Evolutionary conservation across 2,113 vertebrate genomes (phyloP), one percentile per base, ranked within the genome.

Genomic region (Python bivittatus): DNA sequence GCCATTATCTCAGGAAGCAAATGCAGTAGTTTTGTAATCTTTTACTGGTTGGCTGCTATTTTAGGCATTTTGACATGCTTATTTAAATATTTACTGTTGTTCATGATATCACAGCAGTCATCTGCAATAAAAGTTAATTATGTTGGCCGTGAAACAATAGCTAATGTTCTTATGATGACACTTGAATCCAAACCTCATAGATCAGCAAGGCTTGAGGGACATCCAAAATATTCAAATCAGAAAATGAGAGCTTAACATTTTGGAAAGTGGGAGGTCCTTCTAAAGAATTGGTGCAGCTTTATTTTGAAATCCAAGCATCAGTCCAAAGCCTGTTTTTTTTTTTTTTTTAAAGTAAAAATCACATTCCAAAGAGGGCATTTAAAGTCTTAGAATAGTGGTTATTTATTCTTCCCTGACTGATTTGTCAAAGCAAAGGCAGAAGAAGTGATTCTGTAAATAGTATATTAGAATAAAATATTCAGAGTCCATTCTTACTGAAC

Each of bases 61-160:
- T 52, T 23, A 29, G n/a, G 27, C 94, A 94, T 94, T 56, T 4
- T 57, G 91, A 90, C 58, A 87, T 88, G 4, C 94, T 94, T 91
- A 54, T 92, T 95, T 93, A 88, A 94, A 91, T 96, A 92, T 94
- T 95, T 92, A 29, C 86, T 85, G 84, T 85, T 89, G 88, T 83
- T 94, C 93, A 89, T 38, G 91, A 93, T 92, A 94, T 95, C 84
- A 94, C 57, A 90, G 60, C 87, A 93, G 79, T 93, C 93, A 93
- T 94, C 96, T 93, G 84, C 88, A 92, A 68, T 89, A 94, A 94
- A 89, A 94, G 94, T 96, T 95, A 94, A 95, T 95, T 93, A 91
- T 92, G 94, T 90, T 68, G 86, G 93, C 89, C 88, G 92, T 88
- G 93, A 83, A 93, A 89, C 15, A 90, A 95, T 48, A 87, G 44